Base-by-base conservation (phyloP, 2,113 vertebrate genomes). In the Peromyscus maniculatus region DNA sequence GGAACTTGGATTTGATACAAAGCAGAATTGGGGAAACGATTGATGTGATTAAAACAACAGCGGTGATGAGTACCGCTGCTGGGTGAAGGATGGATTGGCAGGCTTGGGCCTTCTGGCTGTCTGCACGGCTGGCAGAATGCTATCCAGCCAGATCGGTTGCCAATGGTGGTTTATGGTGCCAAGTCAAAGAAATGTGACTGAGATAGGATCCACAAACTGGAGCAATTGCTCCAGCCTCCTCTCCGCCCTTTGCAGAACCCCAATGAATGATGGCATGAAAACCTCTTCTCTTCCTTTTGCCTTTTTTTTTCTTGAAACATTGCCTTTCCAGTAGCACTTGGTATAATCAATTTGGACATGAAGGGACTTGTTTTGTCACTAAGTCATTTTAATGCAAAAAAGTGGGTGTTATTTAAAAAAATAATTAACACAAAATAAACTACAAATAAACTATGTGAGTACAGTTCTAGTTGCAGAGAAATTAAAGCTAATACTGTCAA, bases 41-140 rank as follows among this genome's bases (percentile, higher is more conserved):
- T 87, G 97, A 97, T 95, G 77, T 91, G 95, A 96, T 91, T 96
- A 91, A 95, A 94, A 87, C 92, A 91, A 74, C 55, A 89, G 87
- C 11, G 3, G 79, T 33, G 84, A 69, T 74, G 89, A 95, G 78
- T 3, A 4, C 24, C 46, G 57, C 66, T 1, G 3, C 71, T 88
- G 91, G 62, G 64, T 75, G 75, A 87, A 89, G 94, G 72, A 83
- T 16, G 67, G 64, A 39, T 71, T 93, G 95, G 93, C 89, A 84
- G 33, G 52, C 39, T 5, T 17, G 84, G 36, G 93, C n/a, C 43
- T 55, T 24, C 82, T 95, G 94, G 92, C 93, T 91, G 88, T 89
- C 79, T 46, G 59, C 19, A 71, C 52, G 59, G 74, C 49, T 88
- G 91, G 89, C 52, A 64, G 52, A 24, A 49, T 0, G 1, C 17